Evolutionary conservation across 2,888 invertebrate species (phyloP), one percentile per base, ranked within the genome.

Genomic region (Rhyacophila evoluta): DNA sequence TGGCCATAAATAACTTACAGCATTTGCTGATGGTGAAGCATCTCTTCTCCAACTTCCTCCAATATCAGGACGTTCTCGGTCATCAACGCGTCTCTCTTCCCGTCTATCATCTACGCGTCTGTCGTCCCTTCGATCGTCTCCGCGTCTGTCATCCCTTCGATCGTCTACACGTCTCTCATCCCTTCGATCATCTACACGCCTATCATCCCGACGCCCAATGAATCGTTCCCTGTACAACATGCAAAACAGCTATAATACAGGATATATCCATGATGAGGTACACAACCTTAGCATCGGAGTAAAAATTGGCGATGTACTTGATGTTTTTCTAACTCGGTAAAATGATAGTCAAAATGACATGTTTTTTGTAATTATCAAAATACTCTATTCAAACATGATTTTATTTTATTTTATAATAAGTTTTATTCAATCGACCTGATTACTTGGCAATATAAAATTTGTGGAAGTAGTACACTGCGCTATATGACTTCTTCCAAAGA

Each of bases 11-110:
- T 55, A 55, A 55, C 55, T 55, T 55, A 55, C 55, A 8, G 55
- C 38, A 28, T 37, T 33, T 0, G 87, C 85, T 0, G 88, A 87
- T 2, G 87, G 84, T 0, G 88, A 86, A 0, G 88, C 88, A 1
- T 88, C 86, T 12, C 88, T 87, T 0, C 89, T 85, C 87, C 89
- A 88, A 83, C 88, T 88, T 83, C 80, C 72, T 69, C 86, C 86
- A 73, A 85, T 83, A 75, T 86, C 86, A 4, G 37, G 68, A 19
- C 55, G 15, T 0, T 39, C 19, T 33, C 41, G 27, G 19, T 77
- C 77, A 2, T 75, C 75, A 10, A 71, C 41, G 37, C 78, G 78
- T 39, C 79, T 74, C 37, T 79, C 82, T 33, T 76, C 75, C 1
- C 41, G 39, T 11, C 67, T 38, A 15, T 72, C 76, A 28, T 73